A percentile compares a stretch with the other conserved stretches of the same genome.
These are phyloP conservation scores for Pseudopodoces humilis DNA, from an alignment of 2,113 vertebrate genomes.

Conservation along the genomic window DNA sequence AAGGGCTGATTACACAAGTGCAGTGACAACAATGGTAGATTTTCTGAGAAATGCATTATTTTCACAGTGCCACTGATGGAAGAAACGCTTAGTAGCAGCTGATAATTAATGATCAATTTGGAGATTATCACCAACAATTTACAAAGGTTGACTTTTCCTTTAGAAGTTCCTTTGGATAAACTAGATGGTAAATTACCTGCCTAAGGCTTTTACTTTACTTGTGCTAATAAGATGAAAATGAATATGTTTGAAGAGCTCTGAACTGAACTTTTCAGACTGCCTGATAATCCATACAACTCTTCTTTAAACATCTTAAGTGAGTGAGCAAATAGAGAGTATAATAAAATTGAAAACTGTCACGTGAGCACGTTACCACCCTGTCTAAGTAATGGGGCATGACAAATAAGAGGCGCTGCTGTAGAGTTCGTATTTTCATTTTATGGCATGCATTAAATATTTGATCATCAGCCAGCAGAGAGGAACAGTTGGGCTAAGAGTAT, in stretches of 20 bases:
- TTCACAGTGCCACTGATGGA: not conserved
- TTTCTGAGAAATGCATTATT: conserved; percentile 46
- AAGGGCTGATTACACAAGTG: conserved; percentile 4
- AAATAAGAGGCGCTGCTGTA: conserved; percentile 30
- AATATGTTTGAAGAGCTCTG: conserved; percentile 36
- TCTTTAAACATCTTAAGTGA: conserved; percentile 64
- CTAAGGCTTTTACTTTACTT: conserved; percentile 46
- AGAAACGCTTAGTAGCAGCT: conserved; percentile 16
- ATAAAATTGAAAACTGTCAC: conserved; percentile 21
- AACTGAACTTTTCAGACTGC: conserved; percentile 35
- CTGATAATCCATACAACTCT: conserved; percentile 51
- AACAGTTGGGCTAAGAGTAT: not conserved
- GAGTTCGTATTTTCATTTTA: conserved; percentile 52
- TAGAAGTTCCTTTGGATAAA: conserved; percentile 49
- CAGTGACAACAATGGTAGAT: not conserved
- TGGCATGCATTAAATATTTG: conserved; percentile 48
- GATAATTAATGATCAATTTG: conserved; percentile 60
- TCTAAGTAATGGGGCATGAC: conserved; percentile 34
- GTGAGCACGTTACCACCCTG: not conserved
- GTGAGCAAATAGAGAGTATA: conserved; percentile 37
- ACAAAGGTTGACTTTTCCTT: conserved; percentile 43
- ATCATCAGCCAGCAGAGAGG: conserved; percentile 7
- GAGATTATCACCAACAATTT: conserved; percentile 54
- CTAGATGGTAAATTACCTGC: conserved; percentile 58
- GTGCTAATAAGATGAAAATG: conserved; percentile 49